Evolutionary conservation across 2,888 invertebrate genomes (phyloP), one percentile per base, ranked within the genome.

Genomic region (Caenorhabditis japonica): DNA sequence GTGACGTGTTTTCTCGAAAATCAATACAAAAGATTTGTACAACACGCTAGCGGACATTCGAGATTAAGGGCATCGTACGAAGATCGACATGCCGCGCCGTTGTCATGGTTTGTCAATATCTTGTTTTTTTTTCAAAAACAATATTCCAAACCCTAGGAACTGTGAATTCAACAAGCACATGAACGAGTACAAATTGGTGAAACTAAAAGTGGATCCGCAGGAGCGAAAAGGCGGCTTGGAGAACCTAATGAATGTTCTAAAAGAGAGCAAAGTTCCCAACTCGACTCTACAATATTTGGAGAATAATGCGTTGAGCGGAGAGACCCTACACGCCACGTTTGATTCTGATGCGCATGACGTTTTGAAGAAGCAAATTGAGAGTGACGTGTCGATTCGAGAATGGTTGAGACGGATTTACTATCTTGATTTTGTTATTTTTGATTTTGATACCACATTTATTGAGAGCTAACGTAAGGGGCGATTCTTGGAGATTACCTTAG

Each of bases 1-100:
- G 43, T 83, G 13, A 77, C 79, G 0, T 83, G 83, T 46, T 80
- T 80, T 25, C 36, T 83, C 21, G 73, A 81, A 33, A 66, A 71
- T 27, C 75, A 76, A 30, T 81, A 76, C 33, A 27, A 43, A 15
- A 38, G 83, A 46, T 77, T 75, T 30, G 49, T 76, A 36, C 58
- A 68, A 13, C 70, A 75, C 38, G 59, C 73, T 0, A 49, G 41
- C 25, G 55, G 52, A 17, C 36, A 58, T 15, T 61, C 58, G 2
- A 56, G 34, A 17, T 13, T 68, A 15, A 52, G 46, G 17, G 61
- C 68, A 0, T 69, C 68, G 1, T 74, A 74, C 36, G 73, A 74
- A 30, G 73, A 74, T 58, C 38, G 47, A 15, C 73, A 74, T 47
- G 61, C 73, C 0, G 60, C 73, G 3, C 73, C 73, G 15, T 60